Evolutionary conservation across 2,113 vertebrate species (phyloP).

Genomic region (Lathamus discolor): DNA sequence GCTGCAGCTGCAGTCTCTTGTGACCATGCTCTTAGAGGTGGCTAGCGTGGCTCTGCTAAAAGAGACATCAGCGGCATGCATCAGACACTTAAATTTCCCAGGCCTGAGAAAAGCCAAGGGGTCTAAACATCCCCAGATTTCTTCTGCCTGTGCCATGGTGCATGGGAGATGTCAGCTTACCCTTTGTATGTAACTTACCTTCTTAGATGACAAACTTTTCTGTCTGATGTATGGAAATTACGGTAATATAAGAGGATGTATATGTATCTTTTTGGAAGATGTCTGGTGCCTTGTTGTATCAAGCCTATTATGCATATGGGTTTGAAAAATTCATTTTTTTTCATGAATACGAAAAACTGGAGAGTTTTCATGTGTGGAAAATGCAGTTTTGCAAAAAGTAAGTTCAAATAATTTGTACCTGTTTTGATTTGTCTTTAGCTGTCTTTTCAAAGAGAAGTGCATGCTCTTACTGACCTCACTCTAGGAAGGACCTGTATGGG

Average conservation of each 20-base stretch:
- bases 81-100: neutral
- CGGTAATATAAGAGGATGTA: neutral
- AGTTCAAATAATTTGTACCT: neutral
- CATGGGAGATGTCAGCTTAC: neutral
- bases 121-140: neutral
- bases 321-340: neutral
- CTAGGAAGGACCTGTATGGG: neutral
- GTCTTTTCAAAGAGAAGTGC: neutral
- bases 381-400: neutral
- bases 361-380: neutral
- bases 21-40: neutral
- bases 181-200: neutral
- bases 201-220: neutral
- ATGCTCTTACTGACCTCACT: neutral
- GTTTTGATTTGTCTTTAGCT: neutral
- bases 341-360: neutral
- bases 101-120: neutral
- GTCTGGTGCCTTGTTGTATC: neutral
- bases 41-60: neutral
- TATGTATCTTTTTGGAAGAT: neutral
- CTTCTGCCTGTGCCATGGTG: neutral
- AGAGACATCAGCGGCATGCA: neutral
- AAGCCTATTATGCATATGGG: accelerated
- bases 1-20: neutral
- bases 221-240: neutral